Evolutionary conservation across 2,113 vertebrate genomes (phyloP).

Genomic region (Phodopus roborovskii): DNA sequence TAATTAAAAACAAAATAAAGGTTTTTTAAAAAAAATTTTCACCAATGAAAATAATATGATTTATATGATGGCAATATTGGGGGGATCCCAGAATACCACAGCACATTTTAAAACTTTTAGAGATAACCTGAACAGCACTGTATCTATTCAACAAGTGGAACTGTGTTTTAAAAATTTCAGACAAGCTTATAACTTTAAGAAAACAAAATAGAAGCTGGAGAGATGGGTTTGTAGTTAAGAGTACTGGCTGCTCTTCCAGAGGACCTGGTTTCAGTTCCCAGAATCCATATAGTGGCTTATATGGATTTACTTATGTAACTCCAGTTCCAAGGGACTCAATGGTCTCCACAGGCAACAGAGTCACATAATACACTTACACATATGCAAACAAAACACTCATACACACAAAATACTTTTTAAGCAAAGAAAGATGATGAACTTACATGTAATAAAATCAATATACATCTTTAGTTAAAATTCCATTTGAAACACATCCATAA

Average conservation of each 20-base stretch:
- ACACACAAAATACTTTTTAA: not conserved
- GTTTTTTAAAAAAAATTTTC: not conserved
- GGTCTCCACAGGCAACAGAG: not conserved
- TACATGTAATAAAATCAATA: not conserved
- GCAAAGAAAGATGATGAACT: not conserved
- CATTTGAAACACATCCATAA: not conserved
- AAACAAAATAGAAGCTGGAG: not conserved
- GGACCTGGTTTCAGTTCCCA: not conserved
- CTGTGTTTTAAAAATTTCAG: not conserved
- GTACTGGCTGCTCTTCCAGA: not conserved
- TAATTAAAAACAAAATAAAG: not conserved
- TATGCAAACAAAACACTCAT: not conserved
- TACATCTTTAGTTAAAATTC: not conserved
- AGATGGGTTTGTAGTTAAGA: not conserved
- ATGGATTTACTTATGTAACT: no score
- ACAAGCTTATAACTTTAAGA: not conserved
- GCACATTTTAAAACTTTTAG: not conserved
- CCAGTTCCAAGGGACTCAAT: not conserved
- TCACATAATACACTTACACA: not conserved
- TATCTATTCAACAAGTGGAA: not conserved
- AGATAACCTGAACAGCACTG: not conserved
- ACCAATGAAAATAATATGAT: not conserved
- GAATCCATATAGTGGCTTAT: not conserved
- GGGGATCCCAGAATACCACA: not conserved
- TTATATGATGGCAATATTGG: not conserved